Base-by-base conservation (phyloP, 2,888 invertebrate species). In the Xiphydria camelus region DNA sequence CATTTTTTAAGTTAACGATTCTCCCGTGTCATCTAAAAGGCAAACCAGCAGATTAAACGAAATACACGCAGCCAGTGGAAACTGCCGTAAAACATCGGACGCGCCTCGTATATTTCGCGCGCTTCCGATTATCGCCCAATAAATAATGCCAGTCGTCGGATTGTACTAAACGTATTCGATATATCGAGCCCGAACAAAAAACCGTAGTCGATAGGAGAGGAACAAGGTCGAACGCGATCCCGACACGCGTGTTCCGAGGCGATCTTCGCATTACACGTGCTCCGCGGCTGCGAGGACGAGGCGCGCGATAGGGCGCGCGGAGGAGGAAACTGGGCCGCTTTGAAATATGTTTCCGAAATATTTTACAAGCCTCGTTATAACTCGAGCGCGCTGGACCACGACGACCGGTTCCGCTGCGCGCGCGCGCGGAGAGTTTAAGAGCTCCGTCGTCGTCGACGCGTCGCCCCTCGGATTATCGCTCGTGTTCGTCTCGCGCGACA, bases 401-500 rank as follows among this genome's bases (percentile, higher is more conserved):
- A 14, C 26, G 5, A 10, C 26, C 26, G 26, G 10, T 10, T 2
- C 5, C 10, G 26, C 14, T 26, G n/a, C 5, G 6, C 26, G 26
- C 7, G n/a, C 10, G n/a, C n/a, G n/a, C n/a, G n/a, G n/a, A n/a
- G n/a, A n/a, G n/a, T n/a, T n/a, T n/a, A n/a, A n/a, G n/a, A n/a
- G n/a, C n/a, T n/a, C n/a, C n/a, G n/a, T n/a, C n/a, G n/a, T n/a
- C n/a, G n/a, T 6, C 23, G 23, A n/a, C n/a, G 7, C 23, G n/a
- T 23, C 23, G 23, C n/a, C n/a, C 23, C 23, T 23, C 23, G 23
- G 23, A 7, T 23, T 23, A 23, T n/a, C n/a, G n/a, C n/a, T n/a
- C n/a, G n/a, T n/a, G n/a, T n/a, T 53, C 57, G 53, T 47, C 32
- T 41, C 37, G 36, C 26, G 41, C 51, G 15, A 40, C 34, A 52